phyloP scores from a whole-genome alignment of 1,140 invertebrate species.

The Marisa cornuarietis region DNA sequence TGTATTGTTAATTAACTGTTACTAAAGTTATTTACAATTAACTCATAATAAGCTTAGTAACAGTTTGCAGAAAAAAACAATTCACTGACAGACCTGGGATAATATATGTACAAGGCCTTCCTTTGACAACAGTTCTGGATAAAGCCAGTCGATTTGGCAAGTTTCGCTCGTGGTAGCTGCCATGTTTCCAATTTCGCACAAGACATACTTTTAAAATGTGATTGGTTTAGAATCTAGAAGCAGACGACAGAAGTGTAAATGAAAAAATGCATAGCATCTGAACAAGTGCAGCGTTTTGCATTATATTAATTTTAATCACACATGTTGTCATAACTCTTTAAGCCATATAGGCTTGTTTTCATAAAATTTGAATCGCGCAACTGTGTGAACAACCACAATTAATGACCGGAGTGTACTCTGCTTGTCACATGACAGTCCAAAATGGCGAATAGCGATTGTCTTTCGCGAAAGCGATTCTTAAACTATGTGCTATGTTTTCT shows the following conservation, averaged over 20 bases:
- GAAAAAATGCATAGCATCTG: not conserved
- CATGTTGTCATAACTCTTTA: not conserved
- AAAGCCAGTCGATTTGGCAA: conserved; percentile 26
- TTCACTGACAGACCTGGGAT: conserved; percentile 14
- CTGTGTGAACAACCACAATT: not conserved
- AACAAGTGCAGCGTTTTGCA: not conserved
- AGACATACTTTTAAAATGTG: not conserved
- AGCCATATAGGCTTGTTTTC: not conserved
- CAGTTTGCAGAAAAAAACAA: too few relatives aligned
- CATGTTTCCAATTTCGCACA: conserved; percentile 10
- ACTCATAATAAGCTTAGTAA: too few relatives aligned
- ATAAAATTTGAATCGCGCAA: not conserved
- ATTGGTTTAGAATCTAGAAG: not conserved
- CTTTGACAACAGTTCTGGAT: conserved; percentile 30
- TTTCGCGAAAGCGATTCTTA: too few relatives aligned
- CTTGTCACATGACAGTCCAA: conserved; percentile 23
- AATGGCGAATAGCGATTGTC: conserved; percentile 12
- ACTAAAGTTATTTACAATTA: too few relatives aligned
- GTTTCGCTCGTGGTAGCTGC: conserved; percentile 10
- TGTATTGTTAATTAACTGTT: too few relatives aligned
- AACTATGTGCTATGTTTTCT: not conserved
- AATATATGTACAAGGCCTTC: conserved; percentile 27
- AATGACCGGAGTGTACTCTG: not conserved
- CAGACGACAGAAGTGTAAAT: not conserved
- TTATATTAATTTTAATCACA: too few relatives aligned